These are phyloP conservation scores for Drosophila macrospina DNA, from an alignment of 2,888 invertebrate genomes.

Conservation along the genomic window DNA sequence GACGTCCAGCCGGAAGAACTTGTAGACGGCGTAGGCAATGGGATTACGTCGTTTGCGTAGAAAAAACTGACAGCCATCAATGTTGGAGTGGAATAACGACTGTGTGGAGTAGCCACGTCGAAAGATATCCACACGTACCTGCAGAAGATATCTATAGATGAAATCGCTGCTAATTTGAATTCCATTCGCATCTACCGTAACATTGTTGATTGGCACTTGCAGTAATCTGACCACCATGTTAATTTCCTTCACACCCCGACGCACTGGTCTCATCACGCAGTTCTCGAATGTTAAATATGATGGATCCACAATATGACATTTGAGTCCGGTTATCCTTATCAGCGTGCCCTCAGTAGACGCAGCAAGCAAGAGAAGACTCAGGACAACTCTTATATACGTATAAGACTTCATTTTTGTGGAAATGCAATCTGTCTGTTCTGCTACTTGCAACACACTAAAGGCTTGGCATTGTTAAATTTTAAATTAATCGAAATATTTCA, in stretches of 20 bases:
- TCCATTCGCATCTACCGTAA: slow-evolving; percentile 17
- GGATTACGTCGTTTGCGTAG: slow-evolving; percentile 32
- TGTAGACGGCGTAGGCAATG: slow-evolving; percentile 27
- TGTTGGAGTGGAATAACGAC: not conserved
- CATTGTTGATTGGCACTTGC: slow-evolving; percentile 37
- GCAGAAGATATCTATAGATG: not conserved
- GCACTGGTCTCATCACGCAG: slow-evolving; percentile 26
- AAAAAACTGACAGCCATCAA: slow-evolving; percentile 43
- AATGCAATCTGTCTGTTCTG: not conserved
- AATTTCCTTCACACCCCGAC: slow-evolving; percentile 31
- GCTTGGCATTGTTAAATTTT: not conserved
- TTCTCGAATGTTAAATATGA: not conserved
- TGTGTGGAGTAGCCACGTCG: slow-evolving; percentile 14
- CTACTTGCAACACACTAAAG: not conserved
- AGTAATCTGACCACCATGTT: slow-evolving; percentile 7
- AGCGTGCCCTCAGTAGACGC: not conserved
- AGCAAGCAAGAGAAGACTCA: not conserved
- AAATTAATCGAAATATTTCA: not conserved
- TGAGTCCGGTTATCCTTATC: slow-evolving; percentile 15
- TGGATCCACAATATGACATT: slow-evolving; percentile 24
- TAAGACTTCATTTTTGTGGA: not conserved
- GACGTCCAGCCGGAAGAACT: not conserved
- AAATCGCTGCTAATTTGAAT: not conserved
- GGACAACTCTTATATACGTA: not conserved
- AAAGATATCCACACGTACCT: slow-evolving; percentile 1